Evolutionary conservation across 2,797 vertebrate genomes (phyloP).

Genomic region (Leuciscus waleckii): DNA sequence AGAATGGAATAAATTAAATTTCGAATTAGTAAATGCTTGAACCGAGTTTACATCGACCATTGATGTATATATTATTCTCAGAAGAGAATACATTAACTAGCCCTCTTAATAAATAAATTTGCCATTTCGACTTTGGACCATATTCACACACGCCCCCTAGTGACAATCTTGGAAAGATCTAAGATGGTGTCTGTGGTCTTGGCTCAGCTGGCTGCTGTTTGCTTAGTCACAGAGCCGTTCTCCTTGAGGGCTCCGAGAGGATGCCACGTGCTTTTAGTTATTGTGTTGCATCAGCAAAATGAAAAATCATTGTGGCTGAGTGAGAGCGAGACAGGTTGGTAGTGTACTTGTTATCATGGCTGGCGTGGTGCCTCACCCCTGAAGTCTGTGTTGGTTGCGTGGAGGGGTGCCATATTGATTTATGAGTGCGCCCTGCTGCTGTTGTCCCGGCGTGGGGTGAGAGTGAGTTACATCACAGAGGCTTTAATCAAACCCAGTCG

Average conservation of each 20-base stretch:
- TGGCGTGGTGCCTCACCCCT: neutral
- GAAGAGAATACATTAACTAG: neutral
- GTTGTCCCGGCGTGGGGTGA: conserved; percentile 35
- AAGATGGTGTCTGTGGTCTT: neutral
- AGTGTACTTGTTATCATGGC: conserved; percentile 8
- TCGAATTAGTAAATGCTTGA: neutral
- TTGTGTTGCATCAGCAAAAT: conserved; percentile 35
- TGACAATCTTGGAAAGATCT: conserved; percentile 34
- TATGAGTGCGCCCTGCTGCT: conserved; percentile 10
- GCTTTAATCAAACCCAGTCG: conserved; percentile 47
- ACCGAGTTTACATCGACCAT: neutral
- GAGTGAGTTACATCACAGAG: conserved; percentile 34
- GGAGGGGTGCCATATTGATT: conserved; percentile 39
- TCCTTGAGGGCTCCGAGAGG: neutral
- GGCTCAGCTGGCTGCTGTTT: conserved; percentile 19
- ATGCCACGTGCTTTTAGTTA: neutral
- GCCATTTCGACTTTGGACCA: neutral
- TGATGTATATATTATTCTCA: neutral
- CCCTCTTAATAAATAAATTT: neutral
- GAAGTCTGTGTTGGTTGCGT: conserved; percentile 23
- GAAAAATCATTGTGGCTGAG: conserved; percentile 12
- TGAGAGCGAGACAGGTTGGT: neutral
- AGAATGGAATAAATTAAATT: neutral
- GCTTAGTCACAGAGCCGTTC: conserved; percentile 28
- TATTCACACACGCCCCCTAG: conserved; percentile 55